A percentile compares a stretch with the other conserved stretches of the same genome.
Conservation (phyloP, 1,140 invertebrate species). For the Wiebesia pumilae region DNA sequence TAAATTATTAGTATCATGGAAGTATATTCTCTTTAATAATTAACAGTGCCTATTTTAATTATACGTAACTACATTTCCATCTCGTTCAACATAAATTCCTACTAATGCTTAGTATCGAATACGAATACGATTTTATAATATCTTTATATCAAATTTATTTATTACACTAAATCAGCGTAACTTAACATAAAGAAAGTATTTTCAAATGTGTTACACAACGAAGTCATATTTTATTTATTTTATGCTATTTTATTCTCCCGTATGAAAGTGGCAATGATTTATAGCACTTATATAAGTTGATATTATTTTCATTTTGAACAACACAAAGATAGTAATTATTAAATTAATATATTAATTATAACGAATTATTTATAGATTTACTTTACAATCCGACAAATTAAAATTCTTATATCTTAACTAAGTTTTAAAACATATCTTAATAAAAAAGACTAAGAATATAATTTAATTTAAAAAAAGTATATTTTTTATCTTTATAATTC, state of each 20-base stretch:
- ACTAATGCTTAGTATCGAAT: too few relatives aligned
- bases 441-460: neutral
- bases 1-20: neutral
- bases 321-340: neutral
- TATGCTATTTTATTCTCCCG: neutral
- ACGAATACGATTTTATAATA: neutral
- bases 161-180: neutral
- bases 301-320: neutral
- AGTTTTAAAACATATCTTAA: neutral
- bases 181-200: neutral
- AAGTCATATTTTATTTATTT: neutral
- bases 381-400: neutral
- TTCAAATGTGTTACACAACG: neutral
- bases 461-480: neutral
- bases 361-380: neutral
- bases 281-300: neutral
- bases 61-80: neutral
- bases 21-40: neutral
- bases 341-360: neutral
- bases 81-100: neutral
- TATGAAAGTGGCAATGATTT: neutral
- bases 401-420: neutral
- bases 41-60: neutral
- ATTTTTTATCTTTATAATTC: neutral
- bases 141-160: neutral